These are phyloP conservation scores for Prunella strophiata DNA, from an alignment of 2,797 vertebrate species.

Conservation along the genomic window DNA sequence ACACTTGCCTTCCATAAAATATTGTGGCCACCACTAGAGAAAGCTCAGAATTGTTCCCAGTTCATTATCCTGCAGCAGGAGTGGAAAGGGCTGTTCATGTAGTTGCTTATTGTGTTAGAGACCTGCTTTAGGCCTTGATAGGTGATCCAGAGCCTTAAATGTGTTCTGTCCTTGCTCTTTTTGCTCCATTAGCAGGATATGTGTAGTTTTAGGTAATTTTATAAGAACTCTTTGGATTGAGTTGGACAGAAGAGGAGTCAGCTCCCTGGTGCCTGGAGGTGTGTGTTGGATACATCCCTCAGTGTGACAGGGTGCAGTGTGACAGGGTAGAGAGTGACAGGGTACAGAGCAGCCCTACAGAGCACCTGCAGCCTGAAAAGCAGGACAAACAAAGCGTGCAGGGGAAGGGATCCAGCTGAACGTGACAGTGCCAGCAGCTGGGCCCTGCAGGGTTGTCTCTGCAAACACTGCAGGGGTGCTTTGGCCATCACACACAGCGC, in stretches of 20 bases:
- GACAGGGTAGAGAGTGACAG: no score
- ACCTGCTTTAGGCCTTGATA: not conserved
- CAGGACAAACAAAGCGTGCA: fast-evolving
- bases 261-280: not conserved
- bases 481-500: not conserved
- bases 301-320: no score
- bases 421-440: not conserved
- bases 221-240: not conserved
- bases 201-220: not conserved
- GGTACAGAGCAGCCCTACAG: not conserved
- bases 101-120: not conserved
- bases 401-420: not conserved
- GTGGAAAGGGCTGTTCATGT: not conserved
- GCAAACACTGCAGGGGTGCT: not conserved
- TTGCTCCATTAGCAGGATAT: not conserved
- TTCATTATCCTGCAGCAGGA: not conserved
- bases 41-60: not conserved
- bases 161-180: not conserved
- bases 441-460: not conserved
- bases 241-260: not conserved
- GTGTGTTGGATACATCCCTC: not conserved
- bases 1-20: not conserved
- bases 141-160: not conserved
- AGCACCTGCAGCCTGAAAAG: not conserved
- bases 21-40: not conserved